Evolutionary conservation across 2,113 vertebrate genomes (phyloP), one percentile per base, ranked within the genome.

Genomic region (Orthonyx spaldingii): DNA sequence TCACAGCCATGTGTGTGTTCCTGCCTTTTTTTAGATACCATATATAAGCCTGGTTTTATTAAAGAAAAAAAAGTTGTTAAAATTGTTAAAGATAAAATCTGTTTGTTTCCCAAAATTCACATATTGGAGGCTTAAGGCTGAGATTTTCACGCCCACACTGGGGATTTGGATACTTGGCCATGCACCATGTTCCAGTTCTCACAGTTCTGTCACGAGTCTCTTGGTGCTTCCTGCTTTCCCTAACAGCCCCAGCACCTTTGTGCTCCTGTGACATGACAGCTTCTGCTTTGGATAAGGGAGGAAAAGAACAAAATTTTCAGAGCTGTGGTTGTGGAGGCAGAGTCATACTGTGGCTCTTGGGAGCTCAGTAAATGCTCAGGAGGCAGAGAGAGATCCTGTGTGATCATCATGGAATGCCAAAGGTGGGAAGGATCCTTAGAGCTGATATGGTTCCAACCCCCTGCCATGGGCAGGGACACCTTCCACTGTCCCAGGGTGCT

Each of bases 31-130:
- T 85, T 59, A 90, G 88, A 41, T 50, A 39, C 46, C 42, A 33
- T 26, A 24, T 14, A 53, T 59, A 85, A 77, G 66, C 55, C 47
- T 59, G 39, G 6, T 65, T 90, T 93, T 94, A 92, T 92, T 93
- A 91, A 93, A 91, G 41, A 86, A 90, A 72, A 77, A 70, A 33
- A 56, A 47, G 26, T 12, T 20, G 64, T 56, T 87, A 68, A 66
- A 87, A 82, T 79, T 57, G 60, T 96, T 85, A 72, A 79, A 95
- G 82, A 83, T 76, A 69, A 90, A 87, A 94, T 94, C 87, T 89
- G 60, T 69, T 89, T 89, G 42, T 96, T 95, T 93, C 84, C 71
- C 23, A 44, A 90, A 94, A 90, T 92, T 90, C 90, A 56, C 71
- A 53, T 93, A 32, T 71, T 84, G 90, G 64, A 65, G 63, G 70